A percentile compares a stretch with the other conserved stretches of the same genome.
Evolutionary conservation across 2,888 invertebrate species (phyloP).

Genomic region (Tipula lateralis): DNA sequence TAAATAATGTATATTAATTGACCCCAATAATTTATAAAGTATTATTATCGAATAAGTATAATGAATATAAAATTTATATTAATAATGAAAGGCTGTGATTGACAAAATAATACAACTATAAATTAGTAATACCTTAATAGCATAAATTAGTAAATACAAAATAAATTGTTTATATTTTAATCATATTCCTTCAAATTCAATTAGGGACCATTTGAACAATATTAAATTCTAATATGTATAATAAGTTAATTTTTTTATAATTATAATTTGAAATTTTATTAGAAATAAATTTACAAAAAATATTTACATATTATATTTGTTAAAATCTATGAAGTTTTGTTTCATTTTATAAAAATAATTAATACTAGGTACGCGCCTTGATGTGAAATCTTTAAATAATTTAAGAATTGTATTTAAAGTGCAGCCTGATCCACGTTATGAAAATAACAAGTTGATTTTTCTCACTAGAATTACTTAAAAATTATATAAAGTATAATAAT

Average conservation of each 20-base stretch:
- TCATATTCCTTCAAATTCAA: not conserved
- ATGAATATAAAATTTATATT: not conserved
- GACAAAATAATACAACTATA: not conserved
- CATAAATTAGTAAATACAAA: not conserved
- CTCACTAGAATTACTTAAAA: too few species aligned
- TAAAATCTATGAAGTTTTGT: not conserved
- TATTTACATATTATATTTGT: too few species aligned
- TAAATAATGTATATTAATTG: too few species aligned
- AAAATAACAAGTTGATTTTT: too few species aligned
- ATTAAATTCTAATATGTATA: not conserved
- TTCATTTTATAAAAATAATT: not conserved
- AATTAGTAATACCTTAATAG: not conserved
- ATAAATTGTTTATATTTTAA: not conserved
- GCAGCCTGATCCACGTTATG: too few species aligned
- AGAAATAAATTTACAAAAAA: constrained; percentile 1
- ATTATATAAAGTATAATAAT: too few species aligned
- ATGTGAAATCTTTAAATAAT: too few species aligned
- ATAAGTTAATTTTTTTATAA: not conserved
- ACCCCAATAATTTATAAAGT: too few species aligned
- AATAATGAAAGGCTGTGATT: not conserved
- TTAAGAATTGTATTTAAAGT: too few species aligned
- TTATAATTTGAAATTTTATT: not conserved
- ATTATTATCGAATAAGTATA: too few species aligned
- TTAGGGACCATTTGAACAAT: constrained; percentile 1
- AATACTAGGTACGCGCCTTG: too few species aligned